A percentile compares a stretch with the other conserved stretches of the same genome.
Conservation (phyloP, 2,797 vertebrate species). For the Muscicapa comitata region DNA sequence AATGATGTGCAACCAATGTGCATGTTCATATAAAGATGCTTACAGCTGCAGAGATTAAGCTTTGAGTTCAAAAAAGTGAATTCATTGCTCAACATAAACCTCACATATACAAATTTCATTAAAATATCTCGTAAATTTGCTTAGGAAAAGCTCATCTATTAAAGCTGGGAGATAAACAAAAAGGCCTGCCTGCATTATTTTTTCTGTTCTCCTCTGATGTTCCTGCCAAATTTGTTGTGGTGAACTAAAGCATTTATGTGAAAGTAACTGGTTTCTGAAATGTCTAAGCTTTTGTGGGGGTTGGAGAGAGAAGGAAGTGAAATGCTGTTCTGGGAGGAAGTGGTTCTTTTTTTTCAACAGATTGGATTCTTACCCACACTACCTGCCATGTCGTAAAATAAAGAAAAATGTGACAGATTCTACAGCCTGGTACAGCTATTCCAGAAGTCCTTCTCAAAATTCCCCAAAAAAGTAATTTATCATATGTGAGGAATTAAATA, state of each 20-base stretch:
- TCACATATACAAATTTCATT: background rate
- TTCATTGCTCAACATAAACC: background rate
- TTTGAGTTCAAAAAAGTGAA: background rate
- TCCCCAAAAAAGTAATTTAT: background rate
- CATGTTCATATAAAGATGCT: background rate
- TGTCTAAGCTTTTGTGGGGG: background rate
- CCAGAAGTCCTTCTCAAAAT: background rate
- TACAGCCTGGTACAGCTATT: background rate
- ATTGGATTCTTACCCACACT: background rate
- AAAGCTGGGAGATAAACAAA: background rate
- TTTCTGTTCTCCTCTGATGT: background rate
- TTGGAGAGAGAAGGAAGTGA: slow-evolving; percentile 8
- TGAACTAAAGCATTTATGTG: background rate
- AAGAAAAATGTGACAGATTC: background rate
- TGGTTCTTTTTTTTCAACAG: background rate
- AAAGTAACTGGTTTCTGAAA: background rate
- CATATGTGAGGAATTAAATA: background rate
- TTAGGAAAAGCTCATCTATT: background rate
- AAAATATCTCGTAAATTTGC: background rate
- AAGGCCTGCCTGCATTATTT: background rate
- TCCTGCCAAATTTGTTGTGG: background rate
- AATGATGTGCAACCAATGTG: background rate
- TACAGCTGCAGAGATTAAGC: background rate
- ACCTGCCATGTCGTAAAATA: background rate
- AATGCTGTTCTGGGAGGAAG: background rate